Evolutionary conservation across 2,113 vertebrate species (phyloP).

Genomic region (Oreochromis tanganicae): DNA sequence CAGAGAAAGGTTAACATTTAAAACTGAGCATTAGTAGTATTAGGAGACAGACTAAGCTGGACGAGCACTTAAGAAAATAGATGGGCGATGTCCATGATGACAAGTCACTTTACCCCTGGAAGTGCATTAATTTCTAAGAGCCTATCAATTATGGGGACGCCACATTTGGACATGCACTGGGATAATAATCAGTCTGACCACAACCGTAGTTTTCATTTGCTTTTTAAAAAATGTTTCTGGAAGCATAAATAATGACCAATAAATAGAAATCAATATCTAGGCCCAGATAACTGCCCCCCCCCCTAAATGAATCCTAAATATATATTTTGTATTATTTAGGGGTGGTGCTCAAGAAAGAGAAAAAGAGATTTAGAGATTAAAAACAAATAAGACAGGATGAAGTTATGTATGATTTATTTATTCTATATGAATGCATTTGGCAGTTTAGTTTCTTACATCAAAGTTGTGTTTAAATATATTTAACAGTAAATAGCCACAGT

Average conservation of each 20-base stretch:
- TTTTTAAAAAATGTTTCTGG: neutral
- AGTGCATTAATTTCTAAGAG: neutral
- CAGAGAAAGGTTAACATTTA: neutral
- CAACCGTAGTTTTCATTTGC: neutral
- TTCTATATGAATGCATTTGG: neutral
- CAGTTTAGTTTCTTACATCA: neutral
- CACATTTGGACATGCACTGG: neutral
- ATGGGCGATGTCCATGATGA: neutral
- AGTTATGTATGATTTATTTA: neutral
- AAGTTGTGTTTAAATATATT: neutral
- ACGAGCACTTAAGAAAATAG: neutral
- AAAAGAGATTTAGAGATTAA: neutral
- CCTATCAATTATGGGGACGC: neutral
- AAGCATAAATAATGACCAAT: neutral
- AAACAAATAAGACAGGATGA: neutral
- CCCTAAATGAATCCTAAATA: neutral
- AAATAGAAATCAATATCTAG: neutral
- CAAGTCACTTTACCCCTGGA: neutral
- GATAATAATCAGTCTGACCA: neutral
- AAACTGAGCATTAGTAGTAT: neutral
- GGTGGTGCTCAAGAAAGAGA: neutral
- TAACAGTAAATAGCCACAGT: neutral
- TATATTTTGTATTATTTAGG: neutral
- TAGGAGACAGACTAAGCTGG: neutral
- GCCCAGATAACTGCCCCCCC: neutral